Conservation (phyloP, 2,797 vertebrate species). For the Morelia viridis region DNA sequence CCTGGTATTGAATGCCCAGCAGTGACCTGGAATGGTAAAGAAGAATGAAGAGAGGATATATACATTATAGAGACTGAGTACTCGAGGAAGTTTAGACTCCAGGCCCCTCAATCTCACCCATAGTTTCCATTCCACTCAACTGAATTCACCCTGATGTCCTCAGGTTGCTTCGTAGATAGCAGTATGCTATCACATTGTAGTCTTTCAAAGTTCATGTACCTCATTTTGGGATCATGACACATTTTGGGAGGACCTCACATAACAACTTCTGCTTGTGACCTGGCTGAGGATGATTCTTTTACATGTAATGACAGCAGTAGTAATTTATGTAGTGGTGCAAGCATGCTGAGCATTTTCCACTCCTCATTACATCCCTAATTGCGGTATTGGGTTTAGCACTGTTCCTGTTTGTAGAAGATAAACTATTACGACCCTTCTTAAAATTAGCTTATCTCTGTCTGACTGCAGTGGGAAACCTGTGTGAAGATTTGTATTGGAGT, state of each 20-base stretch:
- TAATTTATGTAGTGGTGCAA: background rate
- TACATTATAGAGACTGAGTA: background rate
- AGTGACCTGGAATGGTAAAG: background rate
- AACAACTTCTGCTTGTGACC: constrained; percentile 8
- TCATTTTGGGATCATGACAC: background rate
- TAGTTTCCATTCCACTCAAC: background rate
- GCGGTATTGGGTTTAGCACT: background rate
- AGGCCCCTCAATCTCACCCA: background rate
- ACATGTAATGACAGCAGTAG: background rate
- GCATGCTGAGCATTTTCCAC: constrained; percentile 3
- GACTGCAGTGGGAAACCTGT: background rate
- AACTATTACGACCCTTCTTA: background rate
- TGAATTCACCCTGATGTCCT: constrained; percentile 2
- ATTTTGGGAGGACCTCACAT: background rate
- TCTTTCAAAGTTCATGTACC: background rate
- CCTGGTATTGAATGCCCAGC: background rate
- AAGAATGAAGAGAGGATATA: background rate
- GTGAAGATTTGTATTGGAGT: background rate
- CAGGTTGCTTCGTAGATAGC: background rate
- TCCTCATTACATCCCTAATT: background rate
- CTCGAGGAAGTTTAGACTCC: background rate
- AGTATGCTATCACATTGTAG: background rate
- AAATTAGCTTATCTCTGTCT: background rate
- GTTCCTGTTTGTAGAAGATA: background rate
- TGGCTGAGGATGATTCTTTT: background rate